phyloP scores from a whole-genome alignment of 2,888 invertebrate species.

The Folsomia candida region DNA sequence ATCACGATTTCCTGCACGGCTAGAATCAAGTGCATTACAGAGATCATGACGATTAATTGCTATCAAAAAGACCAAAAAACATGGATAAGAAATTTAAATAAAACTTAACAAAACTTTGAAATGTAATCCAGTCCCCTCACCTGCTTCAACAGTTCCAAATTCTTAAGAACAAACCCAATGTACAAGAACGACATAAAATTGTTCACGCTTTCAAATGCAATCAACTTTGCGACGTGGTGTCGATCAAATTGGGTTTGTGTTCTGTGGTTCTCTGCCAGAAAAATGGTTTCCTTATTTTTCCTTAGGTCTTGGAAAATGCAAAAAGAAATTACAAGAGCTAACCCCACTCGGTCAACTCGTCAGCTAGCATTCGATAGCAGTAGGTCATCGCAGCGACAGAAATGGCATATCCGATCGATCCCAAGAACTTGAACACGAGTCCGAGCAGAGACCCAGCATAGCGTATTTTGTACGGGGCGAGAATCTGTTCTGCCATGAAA shows the following conservation, averaged over 20 bases:
- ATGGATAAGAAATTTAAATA: background rate
- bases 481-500: background rate
- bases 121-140: no score
- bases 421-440: background rate
- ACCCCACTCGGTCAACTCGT: constrained; percentile 31
- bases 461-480: background rate
- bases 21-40: constrained; percentile 15
- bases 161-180: constrained; percentile 22
- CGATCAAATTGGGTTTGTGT: constrained; percentile 32
- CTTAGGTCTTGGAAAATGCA: background rate
- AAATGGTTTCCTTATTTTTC: background rate
- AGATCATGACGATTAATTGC: constrained; percentile 19
- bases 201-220: constrained; percentile 30
- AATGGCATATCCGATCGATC: background rate
- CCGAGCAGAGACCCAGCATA: background rate
- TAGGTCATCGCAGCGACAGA: constrained; percentile 5
- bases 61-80: background rate
- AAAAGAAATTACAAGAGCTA: background rate
- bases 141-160: background rate
- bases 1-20: constrained; percentile 3
- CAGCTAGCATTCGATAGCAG: constrained; percentile 20
- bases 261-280: constrained; percentile 29
- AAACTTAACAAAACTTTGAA: no score
- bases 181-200: constrained; percentile 20
- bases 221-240: constrained; percentile 27